These are phyloP conservation scores for Zonotrichia leucophrys DNA, from an alignment of 2,113 vertebrate genomes.

Conservation along the genomic window DNA sequence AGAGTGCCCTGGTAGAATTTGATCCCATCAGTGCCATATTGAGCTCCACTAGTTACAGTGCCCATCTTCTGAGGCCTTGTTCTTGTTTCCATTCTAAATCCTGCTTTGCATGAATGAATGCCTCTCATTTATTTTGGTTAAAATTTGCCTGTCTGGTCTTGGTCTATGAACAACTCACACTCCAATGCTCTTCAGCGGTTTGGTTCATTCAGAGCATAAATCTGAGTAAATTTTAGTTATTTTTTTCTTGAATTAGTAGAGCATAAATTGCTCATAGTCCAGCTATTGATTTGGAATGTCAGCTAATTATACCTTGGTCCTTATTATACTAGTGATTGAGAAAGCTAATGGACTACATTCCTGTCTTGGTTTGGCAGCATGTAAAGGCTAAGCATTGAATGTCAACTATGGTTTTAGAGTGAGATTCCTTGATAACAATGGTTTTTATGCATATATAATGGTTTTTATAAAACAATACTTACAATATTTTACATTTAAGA, in stretches of 20 bases:
- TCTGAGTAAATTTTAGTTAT: neutral
- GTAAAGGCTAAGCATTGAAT: neutral
- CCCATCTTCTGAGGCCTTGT: neutral
- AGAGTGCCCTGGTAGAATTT: neutral
- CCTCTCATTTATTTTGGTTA: neutral
- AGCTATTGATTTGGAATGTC: neutral
- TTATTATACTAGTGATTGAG: neutral
- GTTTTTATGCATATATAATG: neutral
- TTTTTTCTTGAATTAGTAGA: neutral
- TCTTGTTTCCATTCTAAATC: neutral
- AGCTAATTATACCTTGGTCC: neutral
- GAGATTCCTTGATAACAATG: neutral
- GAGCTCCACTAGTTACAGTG: neutral
- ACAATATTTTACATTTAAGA: neutral
- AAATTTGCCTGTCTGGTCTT: neutral
- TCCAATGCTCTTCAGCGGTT: neutral
- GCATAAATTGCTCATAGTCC: neutral
- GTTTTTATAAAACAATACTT: neutral
- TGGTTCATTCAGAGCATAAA: neutral
- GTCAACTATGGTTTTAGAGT: neutral
- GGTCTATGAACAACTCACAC: neutral
- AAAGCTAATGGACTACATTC: neutral
- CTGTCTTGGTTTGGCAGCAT: neutral
- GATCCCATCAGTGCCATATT: neutral
- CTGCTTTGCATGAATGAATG: neutral